These are phyloP conservation scores for Watersipora subatra DNA, from an alignment of 1,140 invertebrate species.

Conservation along the genomic window DNA sequence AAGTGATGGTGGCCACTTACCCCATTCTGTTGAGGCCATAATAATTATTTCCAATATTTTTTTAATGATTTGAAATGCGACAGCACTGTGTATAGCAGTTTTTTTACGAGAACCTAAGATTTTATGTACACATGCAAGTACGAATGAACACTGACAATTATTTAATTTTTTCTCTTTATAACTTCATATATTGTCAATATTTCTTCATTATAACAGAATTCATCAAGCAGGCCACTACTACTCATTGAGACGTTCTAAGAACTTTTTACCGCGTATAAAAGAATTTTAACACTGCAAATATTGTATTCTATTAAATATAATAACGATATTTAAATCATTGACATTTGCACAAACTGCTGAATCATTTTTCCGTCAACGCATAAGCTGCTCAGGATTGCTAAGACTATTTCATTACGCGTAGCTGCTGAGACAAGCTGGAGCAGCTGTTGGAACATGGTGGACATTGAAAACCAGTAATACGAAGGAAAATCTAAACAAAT, in stretches of 20 bases:
- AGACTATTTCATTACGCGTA: background rate
- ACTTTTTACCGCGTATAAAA: background rate
- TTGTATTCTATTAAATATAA: background rate
- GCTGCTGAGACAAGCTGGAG: background rate
- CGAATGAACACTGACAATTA: background rate
- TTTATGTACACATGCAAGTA: too few species aligned
- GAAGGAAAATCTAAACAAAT: background rate
- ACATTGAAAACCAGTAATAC: background rate
- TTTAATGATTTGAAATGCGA: too few species aligned
- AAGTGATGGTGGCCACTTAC: too few species aligned
- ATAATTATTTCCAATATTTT: too few species aligned
- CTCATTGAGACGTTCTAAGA: background rate
- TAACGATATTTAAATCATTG: background rate
- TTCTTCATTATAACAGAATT: background rate
- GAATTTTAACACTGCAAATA: background rate
- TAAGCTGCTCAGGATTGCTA: background rate
- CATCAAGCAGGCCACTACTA: background rate
- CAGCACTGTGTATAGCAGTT: too few species aligned
- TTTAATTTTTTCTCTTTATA: background rate
- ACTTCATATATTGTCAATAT: background rate
- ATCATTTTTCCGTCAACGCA: too few species aligned
- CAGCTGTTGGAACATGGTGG: background rate
- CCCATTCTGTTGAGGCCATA: too few species aligned
- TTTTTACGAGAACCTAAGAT: too few species aligned
- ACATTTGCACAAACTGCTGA: background rate